Percentiles rank a stretch among this genome's conserved stretches.
phyloP scores from a whole-genome alignment of 2,113 vertebrate species.

The Sinocyclocheilus anophthalmus region DNA sequence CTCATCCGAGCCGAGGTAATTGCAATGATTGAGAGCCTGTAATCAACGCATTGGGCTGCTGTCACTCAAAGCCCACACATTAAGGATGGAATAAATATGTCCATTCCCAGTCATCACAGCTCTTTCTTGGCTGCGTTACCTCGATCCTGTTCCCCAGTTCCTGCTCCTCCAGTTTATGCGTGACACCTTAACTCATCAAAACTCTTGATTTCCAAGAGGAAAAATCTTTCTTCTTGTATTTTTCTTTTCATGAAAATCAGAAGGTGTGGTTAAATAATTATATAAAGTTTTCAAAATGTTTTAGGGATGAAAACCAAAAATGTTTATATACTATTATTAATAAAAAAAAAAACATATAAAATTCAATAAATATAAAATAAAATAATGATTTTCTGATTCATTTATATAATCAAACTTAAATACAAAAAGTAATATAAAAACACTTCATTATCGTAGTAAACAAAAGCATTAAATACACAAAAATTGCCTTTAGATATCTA shows the following conservation, averaged over 20 bases:
- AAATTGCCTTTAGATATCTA: not conserved
- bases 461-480: not conserved
- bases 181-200: conserved; percentile 2
- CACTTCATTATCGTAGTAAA: not conserved
- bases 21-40: conserved; percentile 56
- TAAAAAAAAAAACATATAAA: not conserved
- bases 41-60: conserved; percentile 57
- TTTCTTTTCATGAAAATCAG: not conserved
- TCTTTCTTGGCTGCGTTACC: not conserved
- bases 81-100: conserved; percentile 48
- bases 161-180: not conserved
- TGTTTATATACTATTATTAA: not conserved
- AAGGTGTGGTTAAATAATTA: not conserved
- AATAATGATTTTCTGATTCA: not conserved
- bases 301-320: not conserved
- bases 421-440: not conserved
- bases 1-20: conserved; percentile 56
- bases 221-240: not conserved
- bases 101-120: conserved; percentile 37
- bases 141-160: not conserved
- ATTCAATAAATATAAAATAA: not conserved
- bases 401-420: not conserved
- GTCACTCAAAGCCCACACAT: conserved; percentile 50
- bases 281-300: not conserved
- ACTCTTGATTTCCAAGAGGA: not conserved